Evolutionary conservation across 2,888 invertebrate genomes (phyloP).

Genomic region (Bombyx huttoni): DNA sequence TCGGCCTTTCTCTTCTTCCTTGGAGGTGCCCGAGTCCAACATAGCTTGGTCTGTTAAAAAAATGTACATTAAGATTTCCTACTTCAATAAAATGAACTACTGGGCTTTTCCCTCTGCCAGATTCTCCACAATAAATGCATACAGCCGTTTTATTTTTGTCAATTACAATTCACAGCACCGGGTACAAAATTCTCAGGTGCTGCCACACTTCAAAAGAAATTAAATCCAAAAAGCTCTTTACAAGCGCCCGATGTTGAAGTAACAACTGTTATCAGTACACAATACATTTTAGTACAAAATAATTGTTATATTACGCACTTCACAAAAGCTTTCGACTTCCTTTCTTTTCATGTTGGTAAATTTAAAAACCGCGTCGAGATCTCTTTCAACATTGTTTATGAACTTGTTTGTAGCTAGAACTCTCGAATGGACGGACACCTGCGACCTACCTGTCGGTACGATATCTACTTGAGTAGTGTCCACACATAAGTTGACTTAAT

Average conservation of each 20-base stretch:
- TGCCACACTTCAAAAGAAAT: background rate
- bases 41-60: no score
- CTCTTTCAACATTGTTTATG: slow-evolving; percentile 10
- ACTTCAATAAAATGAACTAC: background rate
- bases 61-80: no score
- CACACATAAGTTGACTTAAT: background rate
- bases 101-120: background rate
- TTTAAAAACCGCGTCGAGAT: slow-evolving; percentile 31
- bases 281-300: slow-evolving; percentile 8
- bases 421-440: slow-evolving; percentile 32
- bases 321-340: slow-evolving; percentile 56
- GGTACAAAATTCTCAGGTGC: slow-evolving; percentile 5
- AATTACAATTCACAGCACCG: background rate
- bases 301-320: slow-evolving; percentile 44
- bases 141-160: slow-evolving; percentile 5
- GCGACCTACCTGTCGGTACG: slow-evolving; percentile 58
- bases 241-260: background rate
- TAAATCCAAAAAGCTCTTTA: background rate
- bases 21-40: no score
- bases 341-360: slow-evolving; percentile 37
- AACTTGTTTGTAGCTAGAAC: slow-evolving; percentile 1
- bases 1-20: no score
- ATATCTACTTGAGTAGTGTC: slow-evolving; percentile 7
- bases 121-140: background rate
- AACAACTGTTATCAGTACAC: background rate